Conservation (phyloP, 2,888 invertebrate species). For the Patella depressa region DNA sequence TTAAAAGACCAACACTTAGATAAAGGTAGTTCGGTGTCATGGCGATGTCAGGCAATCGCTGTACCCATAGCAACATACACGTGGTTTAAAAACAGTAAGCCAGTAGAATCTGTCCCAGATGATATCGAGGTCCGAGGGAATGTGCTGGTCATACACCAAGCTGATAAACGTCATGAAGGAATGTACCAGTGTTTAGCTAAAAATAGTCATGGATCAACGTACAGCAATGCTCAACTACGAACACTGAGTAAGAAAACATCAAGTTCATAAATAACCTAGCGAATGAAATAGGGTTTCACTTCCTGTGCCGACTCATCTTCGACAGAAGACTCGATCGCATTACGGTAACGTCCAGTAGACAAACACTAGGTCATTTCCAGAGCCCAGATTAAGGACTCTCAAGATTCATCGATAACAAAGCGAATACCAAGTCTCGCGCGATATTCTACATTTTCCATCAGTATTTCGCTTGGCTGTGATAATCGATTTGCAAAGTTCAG, state of each 20-base stretch:
- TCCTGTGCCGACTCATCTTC: background rate
- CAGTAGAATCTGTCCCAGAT: constrained; percentile 28
- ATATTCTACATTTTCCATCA: too few relatives aligned
- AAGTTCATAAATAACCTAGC: background rate
- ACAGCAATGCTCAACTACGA: constrained; percentile 89
- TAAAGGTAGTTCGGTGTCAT: constrained; percentile 50
- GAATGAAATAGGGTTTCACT: background rate
- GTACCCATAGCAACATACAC: constrained; percentile 51
- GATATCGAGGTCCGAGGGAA: constrained; percentile 46
- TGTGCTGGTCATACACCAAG: constrained; percentile 43
- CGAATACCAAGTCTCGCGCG: too few relatives aligned
- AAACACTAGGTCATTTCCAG: too few relatives aligned
- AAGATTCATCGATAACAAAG: too few relatives aligned
- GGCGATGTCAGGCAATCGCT: constrained; percentile 62
- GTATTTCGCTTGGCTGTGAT: too few relatives aligned
- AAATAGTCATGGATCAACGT: constrained; percentile 87
- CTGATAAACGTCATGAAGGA: constrained; percentile 80
- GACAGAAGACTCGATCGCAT: background rate
- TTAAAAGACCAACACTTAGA: constrained; percentile 63
- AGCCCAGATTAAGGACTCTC: too few relatives aligned
- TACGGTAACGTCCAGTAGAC: too few relatives aligned
- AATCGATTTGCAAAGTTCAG: too few relatives aligned
- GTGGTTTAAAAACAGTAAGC: constrained; percentile 60
- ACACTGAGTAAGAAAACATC: constrained; percentile 80
- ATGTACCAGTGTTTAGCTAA: constrained; percentile 95